Base-by-base conservation (phyloP, 1,140 invertebrate species). In the Conopomorpha cramerella region DNA sequence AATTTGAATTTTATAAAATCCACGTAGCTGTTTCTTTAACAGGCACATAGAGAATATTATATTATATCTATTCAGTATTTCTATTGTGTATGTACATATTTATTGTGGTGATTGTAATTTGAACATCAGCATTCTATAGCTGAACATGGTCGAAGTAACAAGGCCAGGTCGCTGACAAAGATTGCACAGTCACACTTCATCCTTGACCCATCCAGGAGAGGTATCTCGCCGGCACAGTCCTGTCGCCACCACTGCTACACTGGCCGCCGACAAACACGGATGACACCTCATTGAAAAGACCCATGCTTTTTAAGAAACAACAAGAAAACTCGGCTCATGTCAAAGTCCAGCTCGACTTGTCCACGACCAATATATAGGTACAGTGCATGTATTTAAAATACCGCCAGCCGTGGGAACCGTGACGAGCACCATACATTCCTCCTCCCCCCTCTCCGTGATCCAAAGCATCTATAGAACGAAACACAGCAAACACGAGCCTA, bases 161-260 rank as follows among this genome's bases (percentile, higher is more conserved):
- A 65, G 64, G 64, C 52, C 62, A 68, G 58, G 59, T 63, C 55
- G 51, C 38, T 25, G 51, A 51, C 45, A 51, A 51, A 54, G 63
- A 71, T 67, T 54, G 55, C 55, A 63, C 63, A 60, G 70, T 65
- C 57, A 63, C 59, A 51, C 29, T 43, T 51, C 54, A 74, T 76
- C 71, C 71, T 76, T 76, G 71, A 76, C 71, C 67, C 67, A 76
- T 72, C 67, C 64, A 72, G 70, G 66, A 72, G 67, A 72, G 64
- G 65, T 65, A 72, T 71, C 62, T 71, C 58, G 50, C 54, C 55
- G 56, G 62, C 59, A 68, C 47, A 49, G 56, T 64, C 61, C 65
- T 76, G 67, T 76, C 71, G 56, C 65, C 58, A n/a, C n/a, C n/a
- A n/a, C n/a, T n/a, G n/a, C n/a, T n/a, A n/a, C n/a, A n/a, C n/a